Evolutionary conservation across 2,888 invertebrate species (phyloP), one percentile per base, ranked within the genome.

Genomic region (Zaprionus bogoriensis): DNA sequence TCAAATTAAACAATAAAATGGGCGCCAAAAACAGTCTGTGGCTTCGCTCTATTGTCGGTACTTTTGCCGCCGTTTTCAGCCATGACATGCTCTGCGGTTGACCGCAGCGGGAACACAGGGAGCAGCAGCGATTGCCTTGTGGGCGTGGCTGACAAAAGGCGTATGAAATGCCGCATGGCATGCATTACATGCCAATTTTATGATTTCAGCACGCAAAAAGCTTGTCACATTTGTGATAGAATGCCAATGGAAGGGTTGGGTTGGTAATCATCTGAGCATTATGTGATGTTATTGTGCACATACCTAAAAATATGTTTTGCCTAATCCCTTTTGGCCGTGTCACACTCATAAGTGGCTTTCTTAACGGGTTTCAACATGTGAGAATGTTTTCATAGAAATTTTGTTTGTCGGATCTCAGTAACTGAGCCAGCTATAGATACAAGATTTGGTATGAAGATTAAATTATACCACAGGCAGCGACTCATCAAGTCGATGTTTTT

Each of bases 1-100:
- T 75, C 46, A 72, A 83, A 83, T 79, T 68, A 76, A 76, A 77
- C 80, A 82, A 79, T 77, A 82, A 77, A 82, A 72, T 50, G 54
- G 52, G 44, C 46, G 72, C 55, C 57, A 58, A 70, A 54, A 62
- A 64, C 64, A 62, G 6, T 10, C 10, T 25, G 9, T 7, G 5
- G 2, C 25, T 25, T 7, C 25, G 1, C 4, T 27, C 27, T 27
- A 1, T 3, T 4, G 10, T 4, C n/a, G 27, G 10, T 10, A 10
- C 30, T 14, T 2, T 32, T 32, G 12, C 14, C 14, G 12, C 30
- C 12, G 12, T n/a, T 30, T 30, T 4, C 30, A n/a, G 5, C 12
- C 3, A 27, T 6, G 10, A n/a, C 55, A 20, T 38, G 42, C 19
- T 41, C 28, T 53, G 57, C 10, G 74, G 74, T 30, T 23, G 42